Base-by-base conservation (phyloP, 1,140 invertebrate genomes). In the Drosophila nannoptera region DNA sequence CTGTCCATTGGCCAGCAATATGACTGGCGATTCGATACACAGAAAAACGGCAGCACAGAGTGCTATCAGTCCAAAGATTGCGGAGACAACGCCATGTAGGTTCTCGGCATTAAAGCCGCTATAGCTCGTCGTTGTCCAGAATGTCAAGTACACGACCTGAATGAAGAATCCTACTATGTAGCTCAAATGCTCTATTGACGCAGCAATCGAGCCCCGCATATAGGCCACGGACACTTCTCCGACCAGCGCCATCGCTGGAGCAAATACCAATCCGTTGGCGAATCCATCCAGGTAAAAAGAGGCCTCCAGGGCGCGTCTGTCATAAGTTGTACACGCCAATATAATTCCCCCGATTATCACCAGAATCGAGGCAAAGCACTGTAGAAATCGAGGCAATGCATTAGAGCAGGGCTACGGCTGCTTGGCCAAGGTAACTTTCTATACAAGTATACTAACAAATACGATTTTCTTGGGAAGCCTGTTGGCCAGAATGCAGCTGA, bases 1-100 rank as follows among this genome's bases (percentile, higher is more conserved):
- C 0, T 84, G 48, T 6, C 75, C 78, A 32, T 75, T 81, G 12
- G 59, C 67, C 58, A 84, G 52, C 66, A 58, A 16, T 6, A 69
- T 58, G 8, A 84, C 81, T 9, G 81, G 81, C 7, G 81, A 84
- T n/a, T 84, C 81, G 22, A 77, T 72, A 43, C 12, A 48, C 8
- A 72, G 7, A 0, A 81, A 42, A 0, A 12, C 32, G 29, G 65
- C 66, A 32, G 72, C 0, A 12, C 53, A 8, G 0, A 86, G 7
- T 0, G 46, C 69, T 12, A 77, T 32, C 6, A 77, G 0, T 0
- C 80, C 80, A 33, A 14, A 86, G 2, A 86, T 6, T 0, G 49
- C 16, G 7, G 77, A 58, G 0, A 84, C 32, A 0, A 75, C 29
- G 2, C 81, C 81, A 29, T 75, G 84, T 64, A 84, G 4, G 42